phyloP scores from a whole-genome alignment of 2,888 invertebrate genomes.

The Tenthredo mesomela region DNA sequence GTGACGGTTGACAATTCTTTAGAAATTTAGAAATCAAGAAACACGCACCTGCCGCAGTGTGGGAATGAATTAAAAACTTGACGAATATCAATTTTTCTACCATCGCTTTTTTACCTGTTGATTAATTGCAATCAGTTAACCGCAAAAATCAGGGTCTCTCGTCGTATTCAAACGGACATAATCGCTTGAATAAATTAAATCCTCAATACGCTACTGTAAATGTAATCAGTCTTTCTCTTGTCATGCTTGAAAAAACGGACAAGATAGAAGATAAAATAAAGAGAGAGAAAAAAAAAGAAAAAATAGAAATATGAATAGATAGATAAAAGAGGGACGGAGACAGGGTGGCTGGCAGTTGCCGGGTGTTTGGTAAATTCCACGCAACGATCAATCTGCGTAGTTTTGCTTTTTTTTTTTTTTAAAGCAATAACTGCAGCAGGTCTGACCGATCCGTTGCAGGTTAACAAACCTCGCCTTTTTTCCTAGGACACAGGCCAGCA shows the following conservation, averaged over 20 bases:
- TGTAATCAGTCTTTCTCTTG: background rate
- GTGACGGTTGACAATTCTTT: constrained; percentile 25
- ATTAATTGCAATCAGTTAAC: constrained; percentile 41
- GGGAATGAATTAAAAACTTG: constrained; percentile 18
- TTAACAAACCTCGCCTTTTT: constrained; percentile 43
- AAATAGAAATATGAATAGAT: background rate
- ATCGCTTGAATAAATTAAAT: constrained; percentile 28
- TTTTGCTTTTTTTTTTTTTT: background rate
- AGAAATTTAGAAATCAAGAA: constrained; percentile 46
- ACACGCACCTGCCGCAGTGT: background rate
- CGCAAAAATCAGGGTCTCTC: constrained; percentile 25
- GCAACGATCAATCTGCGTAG: constrained; percentile 50
- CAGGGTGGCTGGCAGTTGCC: background rate
- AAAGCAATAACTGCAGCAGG: background rate
- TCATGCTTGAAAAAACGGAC: background rate
- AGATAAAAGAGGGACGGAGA: constrained; percentile 9
- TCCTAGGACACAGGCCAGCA: constrained; percentile 35
- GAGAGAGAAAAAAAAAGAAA: background rate
- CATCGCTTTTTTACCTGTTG: constrained; percentile 30
- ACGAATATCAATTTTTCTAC: constrained; percentile 31
- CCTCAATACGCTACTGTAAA: constrained; percentile 24
- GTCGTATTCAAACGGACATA: constrained; percentile 44
- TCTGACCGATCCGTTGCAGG: constrained; percentile 12
- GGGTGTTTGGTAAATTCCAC: constrained; percentile 44
- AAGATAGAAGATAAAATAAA: background rate